Conservation (phyloP, 1,140 invertebrate genomes). For the Meloidogyne exigua region DNA sequence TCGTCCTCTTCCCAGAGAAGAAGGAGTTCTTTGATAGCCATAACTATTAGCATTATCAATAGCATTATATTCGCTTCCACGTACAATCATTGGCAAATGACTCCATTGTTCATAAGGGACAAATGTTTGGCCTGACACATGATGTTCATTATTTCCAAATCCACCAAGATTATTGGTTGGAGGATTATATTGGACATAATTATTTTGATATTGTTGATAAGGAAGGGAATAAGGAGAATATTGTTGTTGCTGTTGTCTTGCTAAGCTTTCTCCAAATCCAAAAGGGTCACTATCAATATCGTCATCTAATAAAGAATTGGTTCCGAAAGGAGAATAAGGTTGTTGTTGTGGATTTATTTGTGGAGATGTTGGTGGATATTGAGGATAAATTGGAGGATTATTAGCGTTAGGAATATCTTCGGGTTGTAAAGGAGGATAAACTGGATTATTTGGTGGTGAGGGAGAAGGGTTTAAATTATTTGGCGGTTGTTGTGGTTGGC, state of each 20-base stretch:
- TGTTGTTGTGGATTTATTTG: background rate
- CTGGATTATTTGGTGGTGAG: background rate
- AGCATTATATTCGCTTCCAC: background rate
- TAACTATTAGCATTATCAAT: background rate
- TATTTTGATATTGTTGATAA: background rate
- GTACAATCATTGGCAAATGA: background rate
- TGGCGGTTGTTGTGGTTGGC: background rate
- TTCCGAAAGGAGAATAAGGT: constrained; percentile 1
- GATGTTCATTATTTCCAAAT: background rate
- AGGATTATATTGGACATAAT: background rate
- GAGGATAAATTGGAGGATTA: constrained; percentile 1
- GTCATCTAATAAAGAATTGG: background rate
- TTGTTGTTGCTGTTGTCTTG: background rate
- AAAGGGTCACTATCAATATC: background rate
- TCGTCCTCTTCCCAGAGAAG: background rate
- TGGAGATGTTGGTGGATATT: background rate
- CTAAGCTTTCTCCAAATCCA: background rate
- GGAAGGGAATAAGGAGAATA: background rate
- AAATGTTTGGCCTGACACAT: background rate
- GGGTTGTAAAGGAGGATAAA: background rate
- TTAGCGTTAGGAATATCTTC: background rate
- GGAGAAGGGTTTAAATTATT: background rate
- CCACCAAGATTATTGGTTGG: background rate
- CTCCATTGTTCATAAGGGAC: background rate
- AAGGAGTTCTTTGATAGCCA: background rate